These are phyloP conservation scores for Cairina moschata DNA, from an alignment of 2,113 vertebrate species.

Conservation along the genomic window DNA sequence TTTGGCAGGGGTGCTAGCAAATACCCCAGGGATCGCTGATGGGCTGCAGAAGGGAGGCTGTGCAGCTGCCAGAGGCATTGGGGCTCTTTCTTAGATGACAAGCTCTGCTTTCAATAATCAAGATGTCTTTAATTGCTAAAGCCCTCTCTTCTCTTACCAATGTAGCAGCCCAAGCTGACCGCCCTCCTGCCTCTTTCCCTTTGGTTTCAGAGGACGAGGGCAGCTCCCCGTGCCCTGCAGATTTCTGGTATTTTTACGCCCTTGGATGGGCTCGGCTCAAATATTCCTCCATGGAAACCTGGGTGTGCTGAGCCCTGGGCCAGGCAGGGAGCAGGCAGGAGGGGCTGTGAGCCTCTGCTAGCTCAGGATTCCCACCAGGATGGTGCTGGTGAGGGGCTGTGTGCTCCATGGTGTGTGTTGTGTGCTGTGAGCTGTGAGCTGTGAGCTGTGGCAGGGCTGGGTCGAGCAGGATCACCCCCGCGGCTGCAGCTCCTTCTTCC, in stretches of 20 bases:
- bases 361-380: background rate
- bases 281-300: background rate
- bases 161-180: background rate
- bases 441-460: background rate
- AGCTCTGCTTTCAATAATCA: background rate
- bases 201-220: background rate
- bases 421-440: too few relatives aligned
- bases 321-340: background rate
- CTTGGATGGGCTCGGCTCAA: background rate
- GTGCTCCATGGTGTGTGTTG: background rate
- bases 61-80: background rate
- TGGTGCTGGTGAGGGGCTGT: accelerated
- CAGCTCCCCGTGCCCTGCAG: background rate
- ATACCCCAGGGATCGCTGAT: background rate
- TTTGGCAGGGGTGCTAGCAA: background rate
- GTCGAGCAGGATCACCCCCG: background rate
- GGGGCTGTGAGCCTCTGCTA: background rate
- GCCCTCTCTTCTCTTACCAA: background rate
- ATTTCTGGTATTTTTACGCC: background rate
- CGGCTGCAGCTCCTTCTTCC: background rate
- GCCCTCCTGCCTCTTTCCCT: background rate
- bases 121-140: background rate
- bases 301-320: background rate
- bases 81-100: background rate
- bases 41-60: background rate